These are phyloP conservation scores for Cacatua alba DNA, from an alignment of 2,113 vertebrate genomes.

Conservation along the genomic window DNA sequence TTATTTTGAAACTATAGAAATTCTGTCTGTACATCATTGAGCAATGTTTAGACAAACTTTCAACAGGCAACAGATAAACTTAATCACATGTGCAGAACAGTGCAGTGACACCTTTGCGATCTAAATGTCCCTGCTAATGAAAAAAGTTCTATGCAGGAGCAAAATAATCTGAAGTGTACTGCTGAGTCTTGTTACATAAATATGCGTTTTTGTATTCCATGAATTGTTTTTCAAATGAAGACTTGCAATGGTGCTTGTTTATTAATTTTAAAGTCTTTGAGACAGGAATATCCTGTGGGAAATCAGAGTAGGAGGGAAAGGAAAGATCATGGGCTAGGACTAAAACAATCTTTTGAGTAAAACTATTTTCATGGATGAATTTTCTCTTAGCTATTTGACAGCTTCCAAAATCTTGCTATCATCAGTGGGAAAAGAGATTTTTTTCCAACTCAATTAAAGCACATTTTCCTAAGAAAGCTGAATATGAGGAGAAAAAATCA, in stretches of 20 bases:
- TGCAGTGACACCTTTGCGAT: background rate
- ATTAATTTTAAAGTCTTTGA: conserved; percentile 5
- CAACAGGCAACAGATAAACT: background rate
- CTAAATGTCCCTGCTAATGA: background rate
- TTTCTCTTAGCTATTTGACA: background rate
- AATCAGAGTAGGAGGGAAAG: background rate
- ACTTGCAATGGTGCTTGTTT: background rate
- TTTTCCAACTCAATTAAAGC: background rate
- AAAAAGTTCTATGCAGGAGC: background rate
- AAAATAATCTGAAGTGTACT: background rate
- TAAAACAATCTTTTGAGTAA: background rate
- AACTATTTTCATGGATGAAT: background rate
- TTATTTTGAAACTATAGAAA: background rate
- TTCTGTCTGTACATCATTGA: background rate
- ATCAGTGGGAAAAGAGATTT: background rate
- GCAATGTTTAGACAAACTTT: background rate
- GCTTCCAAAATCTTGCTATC: background rate
- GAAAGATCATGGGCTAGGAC: background rate
- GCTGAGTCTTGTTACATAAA: background rate
- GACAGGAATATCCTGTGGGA: background rate
- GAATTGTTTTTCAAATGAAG: background rate
- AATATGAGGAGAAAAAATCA: background rate
- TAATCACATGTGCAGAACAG: background rate
- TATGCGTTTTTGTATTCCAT: background rate
- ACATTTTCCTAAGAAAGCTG: background rate